Base-by-base conservation (phyloP, 2,797 vertebrate genomes). In the Lepus oiostolus region DNA sequence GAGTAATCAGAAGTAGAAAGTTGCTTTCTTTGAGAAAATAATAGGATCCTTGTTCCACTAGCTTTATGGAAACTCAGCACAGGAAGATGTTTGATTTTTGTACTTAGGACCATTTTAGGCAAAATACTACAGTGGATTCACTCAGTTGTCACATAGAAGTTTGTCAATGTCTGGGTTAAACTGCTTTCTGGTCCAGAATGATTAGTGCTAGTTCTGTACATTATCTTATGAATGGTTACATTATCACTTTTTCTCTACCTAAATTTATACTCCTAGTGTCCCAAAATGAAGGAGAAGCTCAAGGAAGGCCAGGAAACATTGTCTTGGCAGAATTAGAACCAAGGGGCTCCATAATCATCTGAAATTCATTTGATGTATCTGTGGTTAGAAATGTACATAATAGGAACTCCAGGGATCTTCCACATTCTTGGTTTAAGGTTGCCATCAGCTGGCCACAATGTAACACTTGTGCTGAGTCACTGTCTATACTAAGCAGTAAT, bases 1-100 rank as follows among this genome's bases (percentile, higher is more conserved):
- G 5, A 35, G 1, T 70, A 65, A 87, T 35, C 28, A 70, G 60
- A 35, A 80, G 11, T 63, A 70, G 21, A 94, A 95, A 84, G 7
- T 30, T 76, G 9, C 32, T 80, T 89, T 67, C 13, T 82, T 81
- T 50, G 74, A 94, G 14, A 35, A 84, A 74, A 84, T 42, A 19
- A 30, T 38, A 93, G 17, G 92, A 16, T 52, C 14, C 10, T 96
- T 77, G 3, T 77, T 79, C 82, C 14, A 71, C 21, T 14, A 83
- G 24, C 28, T 75, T 91, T 94, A 19, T 93, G 7, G 30, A 93
- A 95, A 93, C 19, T 8, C 17, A 79, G n/a, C 13, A 52, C 52
- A 80, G 35, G 16, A 50, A 67, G 42, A 19, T 24, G 54, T 21
- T 58, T 58, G n/a, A 14, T 2, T 90, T 79, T 88, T 91, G n/a